A percentile compares a stretch with the other conserved stretches of the same genome.
Evolutionary conservation across 1,140 invertebrate species (phyloP).

Genomic region (Dryas iulia): DNA sequence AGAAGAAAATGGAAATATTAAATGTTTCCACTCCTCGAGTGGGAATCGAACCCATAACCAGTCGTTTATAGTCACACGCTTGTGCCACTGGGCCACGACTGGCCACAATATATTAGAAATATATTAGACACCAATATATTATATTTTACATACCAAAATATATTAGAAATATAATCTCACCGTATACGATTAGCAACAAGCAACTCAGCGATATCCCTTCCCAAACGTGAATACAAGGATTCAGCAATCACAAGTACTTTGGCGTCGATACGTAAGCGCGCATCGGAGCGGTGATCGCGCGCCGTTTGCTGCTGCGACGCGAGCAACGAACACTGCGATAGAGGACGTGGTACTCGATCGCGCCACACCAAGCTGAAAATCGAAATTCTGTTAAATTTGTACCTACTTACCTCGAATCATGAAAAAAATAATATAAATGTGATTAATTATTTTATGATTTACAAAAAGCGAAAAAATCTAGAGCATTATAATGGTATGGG

Average conservation of each 20-base stretch:
- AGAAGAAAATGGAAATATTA: neutral
- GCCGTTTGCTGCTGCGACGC: conserved; percentile 82
- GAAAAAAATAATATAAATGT: too few species aligned
- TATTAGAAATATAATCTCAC: conserved; percentile 79
- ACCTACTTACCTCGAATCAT: too few species aligned
- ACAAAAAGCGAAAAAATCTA: too few species aligned
- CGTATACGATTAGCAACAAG: conserved; percentile 96
- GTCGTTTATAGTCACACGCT: too few species aligned
- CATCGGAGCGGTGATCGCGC: conserved; percentile 90
- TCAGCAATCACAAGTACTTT: conserved; percentile 98
- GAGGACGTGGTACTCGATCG: conserved; percentile 87
- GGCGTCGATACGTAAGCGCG: conserved; percentile 91
- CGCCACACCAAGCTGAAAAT: conserved; percentile 86
- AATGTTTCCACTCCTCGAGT: too few species aligned
- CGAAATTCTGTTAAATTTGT: neutral
- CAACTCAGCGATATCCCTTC: conserved; percentile 94
- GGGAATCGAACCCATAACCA: too few species aligned
- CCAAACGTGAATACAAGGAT: conserved; percentile 94
- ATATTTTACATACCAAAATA: neutral
- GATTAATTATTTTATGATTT: too few species aligned
- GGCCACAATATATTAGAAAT: too few species aligned
- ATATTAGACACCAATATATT: too few species aligned
- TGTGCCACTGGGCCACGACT: too few species aligned
- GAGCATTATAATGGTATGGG: too few species aligned
- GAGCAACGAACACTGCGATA: conserved; percentile 89